Base-by-base conservation (phyloP, 2,797 vertebrate genomes). In the Phoeniculus purpureus region DNA sequence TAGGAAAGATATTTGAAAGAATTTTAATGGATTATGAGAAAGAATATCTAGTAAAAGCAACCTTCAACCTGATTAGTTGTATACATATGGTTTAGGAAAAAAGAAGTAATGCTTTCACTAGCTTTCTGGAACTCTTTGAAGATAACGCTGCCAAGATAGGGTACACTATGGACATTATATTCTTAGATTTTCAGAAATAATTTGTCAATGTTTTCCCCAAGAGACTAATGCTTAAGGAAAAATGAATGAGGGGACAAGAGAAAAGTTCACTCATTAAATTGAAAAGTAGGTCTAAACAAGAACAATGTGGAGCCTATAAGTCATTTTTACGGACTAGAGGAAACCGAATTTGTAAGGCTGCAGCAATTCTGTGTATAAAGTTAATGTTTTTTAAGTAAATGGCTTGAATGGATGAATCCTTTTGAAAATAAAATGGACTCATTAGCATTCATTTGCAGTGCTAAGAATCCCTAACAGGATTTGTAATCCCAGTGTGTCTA, bases 121-220 rank as follows among this genome's bases (percentile, higher is more conserved):
- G 77, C 71, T 76, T 93, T 92, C 89, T 95, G 96, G 94, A 97
- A 93, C 85, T 90, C 94, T 95, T 96, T 94, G 92, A 95, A 95
- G 95, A 92, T 93, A 93, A 91, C 50, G 37, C 52, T 90, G 91
- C 92, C 88, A 87, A 95, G 91, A 90, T 79, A 89, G 68, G 64
- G 23, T 85, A 77, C 68, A 79, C 32, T 23, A 65, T 62, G 62
- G 90, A 92, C 85, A 62, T 87, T 86, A 67, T 81, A 90, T 82
- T 94, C 74, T 81, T 78, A 90, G 91, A 55, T 92, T 93, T 94
- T 94, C 40, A 80, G 65, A 48, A 94, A 61, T 88, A 81, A 91
- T 93, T 94, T 88, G 75, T 93, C 84, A 92, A 27, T 79, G 84
- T 87, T 94, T 92, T 88, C 78, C 74, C 34, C 54, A 78, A 88